phyloP scores from a whole-genome alignment of 2,113 vertebrate genomes.

The Zosterops pallidus region DNA sequence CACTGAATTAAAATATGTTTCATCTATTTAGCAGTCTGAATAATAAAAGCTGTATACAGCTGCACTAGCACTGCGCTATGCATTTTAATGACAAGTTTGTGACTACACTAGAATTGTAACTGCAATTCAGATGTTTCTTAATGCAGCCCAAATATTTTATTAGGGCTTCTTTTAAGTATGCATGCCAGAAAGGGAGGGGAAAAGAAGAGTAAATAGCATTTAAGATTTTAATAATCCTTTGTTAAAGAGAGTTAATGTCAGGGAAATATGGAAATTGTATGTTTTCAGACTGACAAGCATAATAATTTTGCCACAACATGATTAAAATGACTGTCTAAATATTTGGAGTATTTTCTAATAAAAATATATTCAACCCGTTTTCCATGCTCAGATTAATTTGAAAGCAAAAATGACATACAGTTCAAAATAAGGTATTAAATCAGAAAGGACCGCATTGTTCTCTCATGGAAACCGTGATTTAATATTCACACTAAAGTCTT shows the following conservation, averaged over 20 bases:
- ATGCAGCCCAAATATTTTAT: conserved; percentile 72
- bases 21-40: conserved; percentile 74
- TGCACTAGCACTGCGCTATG: conserved; percentile 67
- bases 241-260: conserved; percentile 72
- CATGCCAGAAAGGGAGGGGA: conserved; percentile 37
- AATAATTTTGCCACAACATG: conserved; percentile 76
- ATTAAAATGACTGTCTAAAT: conserved; percentile 79
- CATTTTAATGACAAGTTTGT: conserved; percentile 79
- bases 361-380: conserved; percentile 69
- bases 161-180: conserved; percentile 49
- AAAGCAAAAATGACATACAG: conserved; percentile 73
- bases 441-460: conserved; percentile 68
- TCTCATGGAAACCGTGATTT: conserved; percentile 71
- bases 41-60: conserved; percentile 79
- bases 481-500: conserved; percentile 72
- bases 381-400: conserved; percentile 72
- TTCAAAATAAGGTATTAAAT: conserved; percentile 77
- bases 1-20: conserved; percentile 78
- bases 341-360: conserved; percentile 74
- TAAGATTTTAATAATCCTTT: conserved; percentile 79
- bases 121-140: conserved; percentile 75
- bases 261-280: conserved; percentile 75
- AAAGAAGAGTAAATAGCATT: conserved; percentile 74
- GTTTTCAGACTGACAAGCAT: conserved; percentile 74
- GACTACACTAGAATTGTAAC: conserved; percentile 73